Evolutionary conservation across 2,113 vertebrate genomes (phyloP).

Genomic region (Octodon degus): DNA sequence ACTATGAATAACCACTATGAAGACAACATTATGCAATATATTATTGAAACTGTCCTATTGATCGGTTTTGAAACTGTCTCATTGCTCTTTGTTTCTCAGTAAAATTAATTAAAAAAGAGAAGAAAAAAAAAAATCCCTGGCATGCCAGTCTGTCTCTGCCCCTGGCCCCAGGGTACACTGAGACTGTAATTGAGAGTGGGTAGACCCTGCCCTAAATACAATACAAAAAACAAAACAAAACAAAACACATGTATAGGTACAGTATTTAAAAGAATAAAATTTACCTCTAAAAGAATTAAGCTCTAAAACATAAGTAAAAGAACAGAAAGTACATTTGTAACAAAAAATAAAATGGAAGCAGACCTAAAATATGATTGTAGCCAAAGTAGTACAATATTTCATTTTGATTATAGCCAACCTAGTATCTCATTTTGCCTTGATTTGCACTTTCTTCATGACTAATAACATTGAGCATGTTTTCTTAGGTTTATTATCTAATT

Average conservation of each 20-base stretch:
- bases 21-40: too few relatives aligned
- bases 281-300: constrained; percentile 24
- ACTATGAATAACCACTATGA: too few relatives aligned
- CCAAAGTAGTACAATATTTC: not conserved
- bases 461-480: not conserved
- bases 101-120: too few relatives aligned
- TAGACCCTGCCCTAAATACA: too few relatives aligned
- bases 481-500: not conserved
- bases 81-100: too few relatives aligned
- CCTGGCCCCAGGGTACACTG: too few relatives aligned
- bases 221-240: too few relatives aligned
- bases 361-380: not conserved
- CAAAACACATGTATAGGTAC: not conserved
- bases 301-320: not conserved
- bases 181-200: too few relatives aligned
- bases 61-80: too few relatives aligned
- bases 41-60: too few relatives aligned
- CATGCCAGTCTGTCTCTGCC: too few relatives aligned
- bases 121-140: too few relatives aligned
- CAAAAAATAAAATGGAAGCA: not conserved
- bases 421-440: not conserved
- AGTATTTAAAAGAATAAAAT: not conserved
- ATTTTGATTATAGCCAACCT: not conserved
- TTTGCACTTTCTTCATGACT: not conserved
- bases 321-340: constrained; percentile 21